These are phyloP conservation scores for Parazoanthus swiftii DNA, from an alignment of 92 coral and sea anemone genomes.

Conservation along the genomic window DNA sequence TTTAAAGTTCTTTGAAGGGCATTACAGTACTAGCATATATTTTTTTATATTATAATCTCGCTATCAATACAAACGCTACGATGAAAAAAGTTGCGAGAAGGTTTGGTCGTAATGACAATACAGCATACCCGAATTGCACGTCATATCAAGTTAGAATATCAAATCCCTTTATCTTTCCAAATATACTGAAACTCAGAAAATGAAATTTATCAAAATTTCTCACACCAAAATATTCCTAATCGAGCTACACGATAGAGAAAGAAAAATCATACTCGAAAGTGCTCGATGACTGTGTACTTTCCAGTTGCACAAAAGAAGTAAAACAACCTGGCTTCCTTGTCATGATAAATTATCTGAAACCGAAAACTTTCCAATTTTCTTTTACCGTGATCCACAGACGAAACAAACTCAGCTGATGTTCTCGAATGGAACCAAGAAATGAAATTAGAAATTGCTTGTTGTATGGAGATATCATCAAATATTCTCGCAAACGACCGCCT, in stretches of 20 bases:
- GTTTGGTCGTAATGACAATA: background rate
- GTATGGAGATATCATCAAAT: constrained; percentile 18
- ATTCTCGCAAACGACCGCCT: constrained; percentile 18
- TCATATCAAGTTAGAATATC: background rate
- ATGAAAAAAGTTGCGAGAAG: background rate
- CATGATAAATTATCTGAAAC: constrained; percentile 19
- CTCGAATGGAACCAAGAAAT: background rate
- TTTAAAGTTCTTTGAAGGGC: constrained; percentile 30
- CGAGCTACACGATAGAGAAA: constrained; percentile 10
- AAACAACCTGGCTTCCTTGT: background rate
- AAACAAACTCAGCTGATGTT: constrained; percentile 5
- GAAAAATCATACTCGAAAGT: background rate
- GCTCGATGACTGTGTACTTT: background rate
- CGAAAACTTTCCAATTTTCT: background rate
- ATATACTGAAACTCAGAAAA: background rate
- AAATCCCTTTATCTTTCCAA: background rate
- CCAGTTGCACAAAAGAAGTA: background rate
- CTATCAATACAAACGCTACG: background rate
- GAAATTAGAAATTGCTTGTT: constrained; percentile 3
- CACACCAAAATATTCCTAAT: constrained; percentile 21
- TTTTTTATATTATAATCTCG: constrained; percentile 11
- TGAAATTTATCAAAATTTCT: background rate
- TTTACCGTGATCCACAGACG: constrained; percentile 2
- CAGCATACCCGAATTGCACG: background rate
- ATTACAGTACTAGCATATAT: background rate